A percentile compares a stretch with the other conserved stretches of the same genome.
These are phyloP conservation scores for Acanthoscelides obtectus DNA, from an alignment of 2,888 invertebrate genomes.

Conservation along the genomic window DNA sequence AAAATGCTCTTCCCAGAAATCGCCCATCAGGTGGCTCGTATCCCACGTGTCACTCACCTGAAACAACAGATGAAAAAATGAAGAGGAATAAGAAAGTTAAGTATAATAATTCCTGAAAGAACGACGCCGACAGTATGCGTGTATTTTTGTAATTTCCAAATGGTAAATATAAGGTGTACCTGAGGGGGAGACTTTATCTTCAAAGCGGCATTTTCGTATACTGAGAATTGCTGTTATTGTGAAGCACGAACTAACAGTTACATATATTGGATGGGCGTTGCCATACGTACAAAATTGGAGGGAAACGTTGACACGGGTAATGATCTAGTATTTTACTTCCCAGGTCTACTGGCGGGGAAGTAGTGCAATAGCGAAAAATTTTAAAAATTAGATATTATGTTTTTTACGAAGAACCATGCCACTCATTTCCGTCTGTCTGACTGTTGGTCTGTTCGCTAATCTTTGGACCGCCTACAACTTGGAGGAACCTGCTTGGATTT, in stretches of 20 bases:
- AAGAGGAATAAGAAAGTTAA: neutral
- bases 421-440: too few species aligned
- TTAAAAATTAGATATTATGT: too few species aligned
- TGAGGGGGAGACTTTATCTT: slow-evolving; percentile 36
- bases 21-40: neutral
- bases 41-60: neutral
- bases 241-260: neutral
- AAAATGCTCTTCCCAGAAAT: slow-evolving; percentile 1
- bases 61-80: neutral
- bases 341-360: too few species aligned
- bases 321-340: too few species aligned
- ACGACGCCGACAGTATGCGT: slow-evolving; percentile 23
- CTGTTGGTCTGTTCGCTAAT: too few species aligned
- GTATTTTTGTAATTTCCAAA: slow-evolving; percentile 42
- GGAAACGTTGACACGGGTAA: neutral
- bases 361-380: too few species aligned
- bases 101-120: neutral
- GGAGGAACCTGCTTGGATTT: too few species aligned
- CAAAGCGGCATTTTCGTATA: slow-evolving; percentile 22
- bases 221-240: slow-evolving; percentile 20
- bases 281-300: neutral
- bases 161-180: slow-evolving; percentile 33
- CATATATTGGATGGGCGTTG: neutral
- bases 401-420: too few species aligned
- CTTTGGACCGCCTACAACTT: too few species aligned